A percentile compares a stretch with the other conserved stretches of the same genome.
Conservation (phyloP, 2,888 invertebrate species). For the Mythimna impura region DNA sequence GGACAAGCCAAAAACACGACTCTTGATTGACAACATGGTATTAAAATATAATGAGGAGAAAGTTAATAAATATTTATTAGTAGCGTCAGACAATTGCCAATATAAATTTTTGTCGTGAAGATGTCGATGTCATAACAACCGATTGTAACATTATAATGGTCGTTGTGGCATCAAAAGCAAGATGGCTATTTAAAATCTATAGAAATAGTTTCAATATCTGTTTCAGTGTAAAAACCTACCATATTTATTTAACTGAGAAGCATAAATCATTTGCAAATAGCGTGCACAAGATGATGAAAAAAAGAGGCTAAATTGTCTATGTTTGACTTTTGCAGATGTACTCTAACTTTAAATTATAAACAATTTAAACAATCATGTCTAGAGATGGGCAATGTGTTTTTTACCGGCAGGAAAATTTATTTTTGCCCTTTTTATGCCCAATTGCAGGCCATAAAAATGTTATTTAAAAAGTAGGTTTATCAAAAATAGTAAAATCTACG, state of each 20-base stretch:
- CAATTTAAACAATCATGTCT: conserved; percentile 4
- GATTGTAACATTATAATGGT: neutral
- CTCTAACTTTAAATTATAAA: neutral
- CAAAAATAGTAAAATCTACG: no score
- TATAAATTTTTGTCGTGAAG: conserved; percentile 7
- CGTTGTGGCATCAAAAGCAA: neutral
- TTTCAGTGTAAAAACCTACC: neutral
- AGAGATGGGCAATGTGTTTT: no score
- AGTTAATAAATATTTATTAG: conserved; percentile 55
- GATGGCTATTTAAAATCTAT: neutral
- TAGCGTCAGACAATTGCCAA: conserved; percentile 30
- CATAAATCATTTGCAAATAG: no score
- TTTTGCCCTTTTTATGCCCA: no score
- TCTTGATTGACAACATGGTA: conserved; percentile 49
- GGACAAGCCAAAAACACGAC: conserved; percentile 36
- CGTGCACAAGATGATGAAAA: neutral
- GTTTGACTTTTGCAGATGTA: neutral
- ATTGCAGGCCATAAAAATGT: no score
- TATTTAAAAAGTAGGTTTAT: no score
- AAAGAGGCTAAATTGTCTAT: neutral
- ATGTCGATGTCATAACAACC: conserved; percentile 3
- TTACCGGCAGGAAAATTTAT: no score
- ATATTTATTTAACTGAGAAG: neutral
- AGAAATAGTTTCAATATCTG: neutral
- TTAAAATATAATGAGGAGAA: conserved; percentile 37